Conservation (phyloP, 2,113 vertebrate genomes). For the Rhinolophus ferrumequinum region DNA sequence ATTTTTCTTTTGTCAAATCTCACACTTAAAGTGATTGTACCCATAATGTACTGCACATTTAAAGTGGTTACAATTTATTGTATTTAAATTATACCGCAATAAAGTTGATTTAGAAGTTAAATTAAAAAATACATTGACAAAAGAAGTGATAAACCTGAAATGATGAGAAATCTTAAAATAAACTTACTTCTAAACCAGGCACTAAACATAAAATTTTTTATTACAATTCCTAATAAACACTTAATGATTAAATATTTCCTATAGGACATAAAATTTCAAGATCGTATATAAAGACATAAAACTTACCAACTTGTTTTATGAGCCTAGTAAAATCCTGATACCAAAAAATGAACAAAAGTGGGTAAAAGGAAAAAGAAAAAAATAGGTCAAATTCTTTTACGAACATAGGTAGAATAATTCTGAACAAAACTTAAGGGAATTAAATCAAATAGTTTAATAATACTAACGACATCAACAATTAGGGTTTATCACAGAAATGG, state of each 20-base stretch:
- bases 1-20: not conserved
- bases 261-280: slow-evolving; percentile 28
- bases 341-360: not conserved
- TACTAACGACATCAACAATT: not conserved
- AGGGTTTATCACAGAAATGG: not conserved
- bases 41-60: not conserved
- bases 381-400: not conserved
- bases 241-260: slow-evolving; percentile 9
- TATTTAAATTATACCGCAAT: not conserved
- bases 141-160: not conserved
- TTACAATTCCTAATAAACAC: not conserved
- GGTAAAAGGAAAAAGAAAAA: slow-evolving; percentile 25
- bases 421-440: not conserved
- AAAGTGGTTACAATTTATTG: slow-evolving; percentile 1
- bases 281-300: slow-evolving; percentile 43
- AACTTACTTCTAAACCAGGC: not conserved
- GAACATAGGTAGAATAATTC: not conserved
- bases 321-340: not conserved
- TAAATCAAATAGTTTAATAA: not conserved
- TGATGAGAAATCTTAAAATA: not conserved
- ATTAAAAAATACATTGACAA: not conserved
- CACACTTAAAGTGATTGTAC: not conserved
- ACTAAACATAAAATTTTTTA: not conserved
- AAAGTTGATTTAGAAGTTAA: slow-evolving; percentile 54
- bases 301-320: slow-evolving; percentile 31